Evolutionary conservation across 2,888 invertebrate genomes (phyloP).

Genomic region (Stegana nigrithorax): DNA sequence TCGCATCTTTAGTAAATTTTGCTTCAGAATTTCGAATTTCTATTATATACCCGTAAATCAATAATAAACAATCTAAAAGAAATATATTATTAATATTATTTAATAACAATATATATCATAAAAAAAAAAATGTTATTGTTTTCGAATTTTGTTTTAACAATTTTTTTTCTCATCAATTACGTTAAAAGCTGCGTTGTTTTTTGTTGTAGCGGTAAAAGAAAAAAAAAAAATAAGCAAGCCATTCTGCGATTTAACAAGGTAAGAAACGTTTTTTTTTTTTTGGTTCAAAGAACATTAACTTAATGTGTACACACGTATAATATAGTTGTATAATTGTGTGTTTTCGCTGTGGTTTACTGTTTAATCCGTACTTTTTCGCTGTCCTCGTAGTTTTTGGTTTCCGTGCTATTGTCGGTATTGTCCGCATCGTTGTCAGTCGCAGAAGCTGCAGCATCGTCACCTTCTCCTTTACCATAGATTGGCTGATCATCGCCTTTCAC

Average conservation of each 20-base stretch:
- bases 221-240: background rate
- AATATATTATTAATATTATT: background rate
- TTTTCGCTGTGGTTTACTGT: constrained; percentile 55
- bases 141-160: background rate
- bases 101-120: background rate
- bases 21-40: background rate
- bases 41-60: constrained; percentile 1
- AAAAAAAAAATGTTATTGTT: background rate
- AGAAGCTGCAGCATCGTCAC: constrained; percentile 32
- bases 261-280: constrained; percentile 24
- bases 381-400: constrained; percentile 62
- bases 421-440: constrained; percentile 24
- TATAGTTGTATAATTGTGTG: no score
- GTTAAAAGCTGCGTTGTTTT: no score
- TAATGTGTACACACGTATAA: no score
- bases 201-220: no score
- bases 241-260: no score
- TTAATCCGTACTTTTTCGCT: constrained; percentile 68
- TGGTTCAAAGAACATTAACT: no score
- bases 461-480: constrained; percentile 52
- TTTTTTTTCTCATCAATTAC: no score
- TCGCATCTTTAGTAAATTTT: background rate
- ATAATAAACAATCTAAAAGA: constrained; percentile 10
- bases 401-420: background rate
- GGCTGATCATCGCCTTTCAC: constrained; percentile 72